These are phyloP conservation scores for Marasmarcha lunaedactyla DNA, from an alignment of 2,888 invertebrate genomes.

Conservation along the genomic window DNA sequence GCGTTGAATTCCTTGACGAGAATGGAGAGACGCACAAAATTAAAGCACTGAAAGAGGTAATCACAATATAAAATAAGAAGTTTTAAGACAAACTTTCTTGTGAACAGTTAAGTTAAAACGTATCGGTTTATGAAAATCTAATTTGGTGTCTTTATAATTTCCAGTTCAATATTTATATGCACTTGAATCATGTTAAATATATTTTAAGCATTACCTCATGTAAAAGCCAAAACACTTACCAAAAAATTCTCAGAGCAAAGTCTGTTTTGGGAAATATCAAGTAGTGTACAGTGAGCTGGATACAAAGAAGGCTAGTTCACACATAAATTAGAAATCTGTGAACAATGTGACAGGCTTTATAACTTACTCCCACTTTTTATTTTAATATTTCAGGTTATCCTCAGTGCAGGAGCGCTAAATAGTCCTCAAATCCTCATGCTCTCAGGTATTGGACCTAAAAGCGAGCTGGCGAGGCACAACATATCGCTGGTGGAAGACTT, in stretches of 20 bases:
- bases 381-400: constrained; percentile 60
- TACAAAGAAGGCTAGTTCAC: too few species aligned
- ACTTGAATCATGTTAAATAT: too few species aligned
- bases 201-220: too few species aligned
- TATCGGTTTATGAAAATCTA: background rate
- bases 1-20: constrained; percentile 67
- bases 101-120: background rate
- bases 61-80: background rate
- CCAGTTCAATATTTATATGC: too few species aligned
- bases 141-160: background rate
- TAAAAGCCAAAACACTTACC: too few species aligned
- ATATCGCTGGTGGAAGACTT: constrained; percentile 70
- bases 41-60: constrained; percentile 60
- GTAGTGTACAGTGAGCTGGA: too few species aligned
- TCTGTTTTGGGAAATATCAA: too few species aligned
- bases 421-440: constrained; percentile 73
- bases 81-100: background rate
- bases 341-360: too few species aligned
- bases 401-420: constrained; percentile 74
- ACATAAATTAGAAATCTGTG: too few species aligned
- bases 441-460: constrained; percentile 73
- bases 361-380: too few species aligned
- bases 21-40: constrained; percentile 37
- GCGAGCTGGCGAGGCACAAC: constrained; percentile 53
- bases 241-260: too few species aligned